These are phyloP conservation scores for Tragulus kanchil DNA, from an alignment of 2,113 vertebrate genomes.

Conservation along the genomic window DNA sequence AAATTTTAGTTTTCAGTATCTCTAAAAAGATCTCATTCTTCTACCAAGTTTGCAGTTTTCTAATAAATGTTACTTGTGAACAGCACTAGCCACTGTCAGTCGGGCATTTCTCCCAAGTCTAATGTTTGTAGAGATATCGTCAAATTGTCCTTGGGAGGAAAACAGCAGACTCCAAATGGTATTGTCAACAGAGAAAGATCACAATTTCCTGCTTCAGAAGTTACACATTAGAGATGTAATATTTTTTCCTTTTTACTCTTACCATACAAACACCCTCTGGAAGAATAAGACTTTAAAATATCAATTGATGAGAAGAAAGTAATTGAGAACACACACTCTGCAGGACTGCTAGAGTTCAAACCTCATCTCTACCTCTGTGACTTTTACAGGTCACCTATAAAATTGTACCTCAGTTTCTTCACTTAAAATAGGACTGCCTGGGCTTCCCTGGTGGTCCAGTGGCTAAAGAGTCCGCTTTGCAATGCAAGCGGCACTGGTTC, in stretches of 20 bases:
- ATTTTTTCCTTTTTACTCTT: background rate
- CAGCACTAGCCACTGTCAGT: background rate
- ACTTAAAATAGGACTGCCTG: background rate
- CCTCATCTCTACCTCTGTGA: background rate
- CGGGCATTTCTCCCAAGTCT: background rate
- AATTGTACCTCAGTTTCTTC: background rate
- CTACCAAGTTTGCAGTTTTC: background rate
- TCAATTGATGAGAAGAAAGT: background rate
- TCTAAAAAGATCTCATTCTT: background rate
- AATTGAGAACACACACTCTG: background rate
- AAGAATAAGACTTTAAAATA: background rate
- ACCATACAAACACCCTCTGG: background rate
- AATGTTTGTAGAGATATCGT: background rate
- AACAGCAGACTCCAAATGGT: background rate
- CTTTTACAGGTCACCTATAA: slow-evolving; percentile 9
- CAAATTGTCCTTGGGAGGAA: slow-evolving; percentile 15
- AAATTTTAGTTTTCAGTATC: background rate
- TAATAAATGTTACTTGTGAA: background rate
- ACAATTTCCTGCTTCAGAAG: background rate
- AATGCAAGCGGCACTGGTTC: no score
- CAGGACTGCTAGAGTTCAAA: background rate
- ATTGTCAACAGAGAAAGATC: background rate
- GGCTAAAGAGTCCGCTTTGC: no score
- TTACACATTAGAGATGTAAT: background rate
- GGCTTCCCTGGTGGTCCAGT: no score